A percentile compares a stretch with the other conserved stretches of the same genome.
phyloP scores from a whole-genome alignment of 2,113 vertebrate genomes.

The Semnornis frantzii region DNA sequence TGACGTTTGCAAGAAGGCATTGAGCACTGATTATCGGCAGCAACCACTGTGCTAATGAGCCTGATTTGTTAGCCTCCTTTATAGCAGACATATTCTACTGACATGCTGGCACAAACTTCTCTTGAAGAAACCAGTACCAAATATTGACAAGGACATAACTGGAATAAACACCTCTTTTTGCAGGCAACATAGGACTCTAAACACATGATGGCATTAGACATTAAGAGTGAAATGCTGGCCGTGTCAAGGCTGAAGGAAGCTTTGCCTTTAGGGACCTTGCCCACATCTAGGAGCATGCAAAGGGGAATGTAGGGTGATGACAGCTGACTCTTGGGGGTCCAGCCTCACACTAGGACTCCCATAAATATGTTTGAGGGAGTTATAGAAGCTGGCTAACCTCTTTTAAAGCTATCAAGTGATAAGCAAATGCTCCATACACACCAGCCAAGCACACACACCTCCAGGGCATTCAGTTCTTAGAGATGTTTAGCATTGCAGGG shows the following conservation, averaged over 20 bases:
- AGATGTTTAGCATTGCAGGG: not conserved
- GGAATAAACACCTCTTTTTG: not conserved
- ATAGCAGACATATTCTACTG: not conserved
- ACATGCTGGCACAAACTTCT: not conserved
- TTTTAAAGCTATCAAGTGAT: not conserved
- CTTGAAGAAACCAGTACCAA: not conserved
- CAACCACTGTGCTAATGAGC: slow-evolving; percentile 12
- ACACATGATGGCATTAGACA: not conserved
- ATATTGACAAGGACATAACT: not conserved
- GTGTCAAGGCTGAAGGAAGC: not conserved
- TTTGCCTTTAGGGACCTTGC: not conserved
- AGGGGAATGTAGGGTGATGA: not conserved
- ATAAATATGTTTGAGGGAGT: not conserved
- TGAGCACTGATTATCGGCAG: not conserved
- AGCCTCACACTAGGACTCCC: too few relatives aligned
- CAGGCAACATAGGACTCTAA: not conserved
- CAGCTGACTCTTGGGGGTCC: not conserved
- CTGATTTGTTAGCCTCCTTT: not conserved
- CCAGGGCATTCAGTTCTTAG: not conserved
- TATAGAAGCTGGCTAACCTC: not conserved
- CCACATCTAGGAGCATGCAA: not conserved
- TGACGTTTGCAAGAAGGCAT: not conserved
- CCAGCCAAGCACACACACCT: not conserved
- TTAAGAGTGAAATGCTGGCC: not conserved
- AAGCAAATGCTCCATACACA: rapidly evolving